Evolutionary conservation across 2,797 vertebrate genomes (phyloP).

Genomic region (Eidolon dupreanum): DNA sequence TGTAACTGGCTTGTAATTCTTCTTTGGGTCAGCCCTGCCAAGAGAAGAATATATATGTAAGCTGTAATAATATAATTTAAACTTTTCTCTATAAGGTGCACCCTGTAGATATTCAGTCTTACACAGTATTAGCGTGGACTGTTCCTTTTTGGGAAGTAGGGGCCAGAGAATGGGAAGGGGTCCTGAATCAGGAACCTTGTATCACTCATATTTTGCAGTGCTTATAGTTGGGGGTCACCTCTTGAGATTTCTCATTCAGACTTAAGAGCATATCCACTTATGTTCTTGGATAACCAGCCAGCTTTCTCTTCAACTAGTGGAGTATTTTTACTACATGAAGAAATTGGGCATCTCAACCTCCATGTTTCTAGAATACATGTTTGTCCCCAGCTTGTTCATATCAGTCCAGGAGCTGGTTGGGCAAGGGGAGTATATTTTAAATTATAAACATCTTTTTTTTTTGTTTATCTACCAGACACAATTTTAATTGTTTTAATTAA

Average conservation of each 20-base stretch:
- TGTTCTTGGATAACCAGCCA: not conserved
- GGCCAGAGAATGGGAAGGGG: not conserved
- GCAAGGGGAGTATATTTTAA: not conserved
- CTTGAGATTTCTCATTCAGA: not conserved
- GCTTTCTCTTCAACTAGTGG: not conserved
- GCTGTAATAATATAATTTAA: not conserved
- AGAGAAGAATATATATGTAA: not conserved
- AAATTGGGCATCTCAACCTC: not conserved
- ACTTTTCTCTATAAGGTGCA: not conserved
- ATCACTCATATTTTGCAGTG: not conserved
- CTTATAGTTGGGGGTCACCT: not conserved
- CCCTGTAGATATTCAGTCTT: not conserved
- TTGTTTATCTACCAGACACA: not conserved
- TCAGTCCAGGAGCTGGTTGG: not conserved
- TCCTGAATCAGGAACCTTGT: not conserved
- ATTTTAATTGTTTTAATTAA: not conserved
- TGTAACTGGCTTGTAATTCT: not conserved
- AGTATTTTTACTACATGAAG: not conserved
- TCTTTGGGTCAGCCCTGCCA: not conserved
- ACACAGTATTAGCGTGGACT: not conserved
- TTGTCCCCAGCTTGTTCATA: not conserved
- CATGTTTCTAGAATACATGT: not conserved
- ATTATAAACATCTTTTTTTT: not conserved
- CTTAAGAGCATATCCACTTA: not conserved
- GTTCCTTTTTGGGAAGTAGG: not conserved